Percentiles rank a stretch among this genome's conserved stretches.
phyloP scores from a whole-genome alignment of 2,888 invertebrate species.

The Seira ritae region DNA sequence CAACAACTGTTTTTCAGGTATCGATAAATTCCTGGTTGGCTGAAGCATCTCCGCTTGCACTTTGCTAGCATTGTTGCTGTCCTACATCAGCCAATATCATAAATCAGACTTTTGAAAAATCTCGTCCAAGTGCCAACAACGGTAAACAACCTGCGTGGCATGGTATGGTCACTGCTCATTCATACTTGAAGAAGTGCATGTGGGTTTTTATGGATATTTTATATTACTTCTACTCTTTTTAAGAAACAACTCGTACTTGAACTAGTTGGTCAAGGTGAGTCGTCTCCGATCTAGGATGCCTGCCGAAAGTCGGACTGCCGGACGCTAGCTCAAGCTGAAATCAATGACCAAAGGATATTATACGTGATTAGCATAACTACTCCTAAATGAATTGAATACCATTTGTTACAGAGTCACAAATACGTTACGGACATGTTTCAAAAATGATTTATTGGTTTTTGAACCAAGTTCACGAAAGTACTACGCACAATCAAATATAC shows the following conservation, averaged over 20 bases:
- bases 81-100: neutral
- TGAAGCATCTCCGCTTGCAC: conserved; percentile 8
- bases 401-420: too few relatives aligned
- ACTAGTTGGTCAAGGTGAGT: conserved; percentile 40
- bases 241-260: conserved; percentile 26
- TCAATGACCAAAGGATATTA: neutral
- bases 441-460: too few relatives aligned
- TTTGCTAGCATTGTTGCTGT: conserved; percentile 23
- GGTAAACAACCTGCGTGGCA: neutral
- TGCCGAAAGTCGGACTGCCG: conserved; percentile 1
- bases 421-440: too few relatives aligned
- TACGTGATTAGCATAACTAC: conserved; percentile 1
- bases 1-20: neutral
- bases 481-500: too few relatives aligned
- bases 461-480: too few relatives aligned
- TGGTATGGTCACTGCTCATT: neutral
- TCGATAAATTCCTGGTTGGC: neutral
- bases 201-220: neutral
- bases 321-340: neutral
- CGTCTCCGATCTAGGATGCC: neutral
- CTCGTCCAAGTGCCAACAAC: neutral
- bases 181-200: neutral
- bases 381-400: conserved; percentile 8
- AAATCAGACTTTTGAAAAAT: neutral
- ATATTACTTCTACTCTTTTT: neutral